Evolutionary conservation across 1,140 invertebrate genomes (phyloP), one percentile per base, ranked within the genome.

Genomic region (Aphelenchoides fujianensis): DNA sequence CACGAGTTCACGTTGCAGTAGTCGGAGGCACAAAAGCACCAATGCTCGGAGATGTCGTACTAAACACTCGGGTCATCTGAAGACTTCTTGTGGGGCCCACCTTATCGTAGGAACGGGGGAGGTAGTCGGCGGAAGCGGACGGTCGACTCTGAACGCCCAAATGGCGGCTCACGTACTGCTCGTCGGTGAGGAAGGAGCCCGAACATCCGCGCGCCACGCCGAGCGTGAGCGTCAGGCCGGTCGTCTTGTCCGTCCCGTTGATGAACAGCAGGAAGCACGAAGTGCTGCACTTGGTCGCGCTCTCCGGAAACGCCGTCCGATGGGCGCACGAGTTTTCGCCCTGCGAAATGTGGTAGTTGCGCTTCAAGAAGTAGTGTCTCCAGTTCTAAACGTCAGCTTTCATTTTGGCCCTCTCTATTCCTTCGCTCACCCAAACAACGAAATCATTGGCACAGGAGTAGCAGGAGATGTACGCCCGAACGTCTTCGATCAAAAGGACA

Each of bases 331-430:
- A 63, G n/a, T 74, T 70, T 57, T 79, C 78, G 41, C 69, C 69
- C 2, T 66, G 66, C 19, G 75, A 62, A 7, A 79, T 54, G 35
- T 71, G 75, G 68, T 79, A 79, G 68, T 79, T 79, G 48, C 78
- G 59, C 69, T 81, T 81, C 19, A 79, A 64, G 55, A 79, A 79
- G 63, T 79, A 81, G 67, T 79, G 78, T n/a, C 78, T 64, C 78
- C 78, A 79, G 68, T 79, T 82, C 78, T 81, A 68, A 68, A 79
- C 48, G 31, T 5, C 2, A 2, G 35, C 34, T n/a, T 66, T 19
- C 7, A 28, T 3, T 23, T 7, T 3, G 16, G 7, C 3, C 57
- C n/a, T 68, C 34, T 19, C n/a, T 68, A 3, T 53, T 68, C 66
- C 7, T 72, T n/a, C 32, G 70, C 76, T 74, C 41, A 79, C 76